Percentiles rank a stretch among this genome's conserved stretches.
Evolutionary conservation across 1,140 invertebrate species (phyloP).

Genomic region (Radopholus similis): DNA sequence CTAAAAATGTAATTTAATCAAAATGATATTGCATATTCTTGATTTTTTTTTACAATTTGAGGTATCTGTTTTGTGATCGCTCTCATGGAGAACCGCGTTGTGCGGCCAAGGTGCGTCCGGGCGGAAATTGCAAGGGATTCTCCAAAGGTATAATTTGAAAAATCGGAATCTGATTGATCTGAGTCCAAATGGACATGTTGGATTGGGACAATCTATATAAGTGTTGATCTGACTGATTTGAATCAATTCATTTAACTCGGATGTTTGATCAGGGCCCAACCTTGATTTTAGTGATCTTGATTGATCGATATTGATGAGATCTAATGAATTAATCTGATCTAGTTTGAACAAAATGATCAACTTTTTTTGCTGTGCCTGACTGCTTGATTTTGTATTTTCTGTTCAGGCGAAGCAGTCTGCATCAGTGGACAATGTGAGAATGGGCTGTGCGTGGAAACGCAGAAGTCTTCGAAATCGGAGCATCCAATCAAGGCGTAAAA

Average conservation of each 20-base stretch:
- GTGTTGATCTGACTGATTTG: too few relatives aligned
- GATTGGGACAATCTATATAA: not conserved
- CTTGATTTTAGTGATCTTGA: too few relatives aligned
- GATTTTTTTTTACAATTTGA: not conserved
- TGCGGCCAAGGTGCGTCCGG: slow-evolving; percentile 48
- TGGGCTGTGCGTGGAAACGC: slow-evolving; percentile 22
- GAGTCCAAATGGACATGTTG: too few relatives aligned
- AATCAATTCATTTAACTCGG: too few relatives aligned
- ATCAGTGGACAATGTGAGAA: slow-evolving; percentile 14
- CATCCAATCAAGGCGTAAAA: too few relatives aligned
- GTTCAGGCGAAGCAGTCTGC: slow-evolving; percentile 29
- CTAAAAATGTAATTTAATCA: not conserved
- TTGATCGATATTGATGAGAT: too few relatives aligned
- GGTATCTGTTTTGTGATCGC: slow-evolving; percentile 54
- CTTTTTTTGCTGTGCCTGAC: too few relatives aligned
- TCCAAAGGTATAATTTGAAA: not conserved
- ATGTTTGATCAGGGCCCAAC: too few relatives aligned
- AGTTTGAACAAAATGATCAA: too few relatives aligned
- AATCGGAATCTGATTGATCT: not conserved
- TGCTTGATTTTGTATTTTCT: too few relatives aligned
- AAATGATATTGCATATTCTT: not conserved
- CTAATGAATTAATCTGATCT: too few relatives aligned
- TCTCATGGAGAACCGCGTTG: slow-evolving; percentile 46
- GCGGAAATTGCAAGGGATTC: slow-evolving; percentile 34
- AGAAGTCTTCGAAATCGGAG: too few relatives aligned